These are phyloP conservation scores for Hyppa rectilinea DNA, from an alignment of 2,888 invertebrate genomes.

Conservation along the genomic window DNA sequence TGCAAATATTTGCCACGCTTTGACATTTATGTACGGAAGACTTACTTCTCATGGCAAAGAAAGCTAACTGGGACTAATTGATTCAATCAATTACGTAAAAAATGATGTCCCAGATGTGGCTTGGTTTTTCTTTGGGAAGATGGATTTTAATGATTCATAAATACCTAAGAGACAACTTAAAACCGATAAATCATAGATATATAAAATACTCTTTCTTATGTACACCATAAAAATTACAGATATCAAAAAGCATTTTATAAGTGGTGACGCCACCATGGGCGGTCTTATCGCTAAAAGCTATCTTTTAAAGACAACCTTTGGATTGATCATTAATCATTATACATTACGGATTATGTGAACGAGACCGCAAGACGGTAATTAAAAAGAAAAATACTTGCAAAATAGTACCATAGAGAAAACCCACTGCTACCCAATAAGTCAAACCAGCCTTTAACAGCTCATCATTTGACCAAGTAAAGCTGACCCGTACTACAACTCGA, in stretches of 20 bases:
- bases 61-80: conserved; percentile 37
- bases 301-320: too few relatives aligned
- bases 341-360: too few relatives aligned
- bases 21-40: conserved; percentile 51
- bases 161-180: neutral
- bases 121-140: neutral
- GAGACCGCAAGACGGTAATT: neutral
- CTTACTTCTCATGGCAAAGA: conserved; percentile 43
- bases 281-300: too few relatives aligned
- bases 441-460: conserved; percentile 12
- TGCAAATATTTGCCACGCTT: conserved; percentile 34
- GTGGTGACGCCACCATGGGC: too few relatives aligned
- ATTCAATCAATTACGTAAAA: conserved; percentile 22
- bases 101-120: neutral
- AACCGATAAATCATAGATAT: neutral
- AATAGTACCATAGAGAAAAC: conserved; percentile 22
- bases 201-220: too few relatives aligned
- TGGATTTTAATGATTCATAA: neutral
- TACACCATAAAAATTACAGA: too few relatives aligned
- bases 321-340: too few relatives aligned
- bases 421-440: conserved; percentile 9
- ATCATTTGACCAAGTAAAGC: conserved; percentile 41
- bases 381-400: neutral
- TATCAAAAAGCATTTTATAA: too few relatives aligned
- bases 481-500: conserved; percentile 16